phyloP scores from a whole-genome alignment of 2,888 invertebrate genomes.

The Fragum whitleyi region DNA sequence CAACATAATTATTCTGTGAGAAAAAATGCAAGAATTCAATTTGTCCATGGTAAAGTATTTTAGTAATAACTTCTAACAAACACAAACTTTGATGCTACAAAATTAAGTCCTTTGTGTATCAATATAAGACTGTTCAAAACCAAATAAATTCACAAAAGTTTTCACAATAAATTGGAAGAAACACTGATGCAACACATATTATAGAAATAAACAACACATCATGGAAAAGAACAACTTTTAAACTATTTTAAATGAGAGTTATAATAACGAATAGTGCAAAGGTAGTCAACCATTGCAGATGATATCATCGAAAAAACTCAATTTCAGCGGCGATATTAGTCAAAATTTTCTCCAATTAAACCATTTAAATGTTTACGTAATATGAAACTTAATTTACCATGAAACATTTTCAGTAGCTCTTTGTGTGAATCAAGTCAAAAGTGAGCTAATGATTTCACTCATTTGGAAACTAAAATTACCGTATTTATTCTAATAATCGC shows the following conservation, averaged over 20 bases:
- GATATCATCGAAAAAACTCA: background rate
- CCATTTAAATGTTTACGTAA: background rate
- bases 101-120: too few relatives aligned
- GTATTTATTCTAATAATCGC: too few relatives aligned
- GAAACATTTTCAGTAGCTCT: slow-evolving; percentile 1
- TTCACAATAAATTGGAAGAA: too few relatives aligned
- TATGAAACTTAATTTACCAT: slow-evolving; percentile 4
- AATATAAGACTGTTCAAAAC: too few relatives aligned
- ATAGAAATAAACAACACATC: too few relatives aligned
- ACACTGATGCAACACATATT: too few relatives aligned
- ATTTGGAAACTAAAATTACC: background rate
- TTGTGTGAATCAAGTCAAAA: background rate
- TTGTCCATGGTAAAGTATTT: too few relatives aligned
- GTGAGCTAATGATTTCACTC: background rate
- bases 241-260: background rate
- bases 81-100: too few relatives aligned
- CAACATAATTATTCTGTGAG: too few relatives aligned
- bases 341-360: background rate
- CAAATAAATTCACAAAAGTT: too few relatives aligned
- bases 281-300: background rate
- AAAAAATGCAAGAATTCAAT: too few relatives aligned
- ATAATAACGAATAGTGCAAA: background rate
- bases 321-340: background rate
- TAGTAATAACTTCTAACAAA: too few relatives aligned
- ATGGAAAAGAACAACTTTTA: background rate